Percentiles rank a stretch among this genome's conserved stretches.
These are phyloP conservation scores for Oreochromis spilurus DNA, from an alignment of 2,113 vertebrate species.

Conservation along the genomic window DNA sequence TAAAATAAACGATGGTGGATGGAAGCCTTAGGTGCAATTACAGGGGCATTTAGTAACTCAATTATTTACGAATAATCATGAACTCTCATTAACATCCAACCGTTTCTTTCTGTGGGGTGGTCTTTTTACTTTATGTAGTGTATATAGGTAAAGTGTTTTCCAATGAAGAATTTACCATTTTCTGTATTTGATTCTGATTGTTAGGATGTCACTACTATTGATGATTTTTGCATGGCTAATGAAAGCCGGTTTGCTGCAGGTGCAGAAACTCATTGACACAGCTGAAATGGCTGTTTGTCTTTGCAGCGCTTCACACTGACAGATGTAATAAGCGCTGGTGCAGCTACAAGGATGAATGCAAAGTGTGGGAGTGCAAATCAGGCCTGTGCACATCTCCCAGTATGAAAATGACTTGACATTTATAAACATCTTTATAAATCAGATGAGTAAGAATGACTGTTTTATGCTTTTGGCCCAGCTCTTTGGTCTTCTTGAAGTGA, in stretches of 20 bases:
- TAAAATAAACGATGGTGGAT: background rate
- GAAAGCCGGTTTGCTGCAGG: background rate
- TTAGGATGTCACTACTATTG: accelerated
- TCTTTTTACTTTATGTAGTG: background rate
- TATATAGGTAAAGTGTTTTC: background rate
- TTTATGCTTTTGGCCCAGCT: background rate
- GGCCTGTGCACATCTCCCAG: background rate
- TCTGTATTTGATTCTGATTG: background rate
- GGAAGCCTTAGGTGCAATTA: background rate
- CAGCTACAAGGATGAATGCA: accelerated
- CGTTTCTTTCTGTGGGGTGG: background rate
- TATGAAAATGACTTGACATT: background rate
- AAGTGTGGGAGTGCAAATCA: background rate
- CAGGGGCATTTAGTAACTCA: background rate
- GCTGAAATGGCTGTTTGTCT: background rate
- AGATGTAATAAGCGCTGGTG: background rate
- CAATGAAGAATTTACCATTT: background rate
- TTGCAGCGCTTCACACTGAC: background rate
- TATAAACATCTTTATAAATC: background rate
- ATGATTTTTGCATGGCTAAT: background rate
- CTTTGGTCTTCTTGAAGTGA: background rate
- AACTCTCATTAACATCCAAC: background rate
- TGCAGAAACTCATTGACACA: background rate
- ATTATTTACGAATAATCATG: background rate
- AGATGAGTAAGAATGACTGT: background rate